Evolutionary conservation across 2,888 invertebrate genomes (phyloP), one percentile per base, ranked within the genome.

Genomic region (Leucania comma): DNA sequence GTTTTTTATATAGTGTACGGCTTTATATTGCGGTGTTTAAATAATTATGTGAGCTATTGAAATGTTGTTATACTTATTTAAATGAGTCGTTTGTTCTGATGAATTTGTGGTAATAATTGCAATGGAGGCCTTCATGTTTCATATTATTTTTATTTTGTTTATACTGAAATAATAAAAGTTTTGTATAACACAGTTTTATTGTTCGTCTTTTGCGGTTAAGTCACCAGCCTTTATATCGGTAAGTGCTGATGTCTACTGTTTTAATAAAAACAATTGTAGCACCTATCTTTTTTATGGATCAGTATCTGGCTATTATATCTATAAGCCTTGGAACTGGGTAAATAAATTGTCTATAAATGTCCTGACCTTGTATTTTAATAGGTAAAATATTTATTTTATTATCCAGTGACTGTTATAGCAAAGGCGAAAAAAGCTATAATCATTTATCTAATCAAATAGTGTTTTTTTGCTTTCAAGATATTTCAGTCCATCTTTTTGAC

Each of bases 1-100:
- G 68, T 78, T 81, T 80, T 48, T 78, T 77, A 59, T 58, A 67
- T 53, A 54, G 35, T 32, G 42, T 46, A 53, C n/a, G 51, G 68
- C 24, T 57, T 69, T 14, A 58, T 68, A 67, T 54, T 59, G 62
- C 50, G 29, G 29, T 76, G 24, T 80, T 62, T 64, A 65, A 75
- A 72, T 80, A 56, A 72, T 58, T 72, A 66, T 76, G 61, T 50
- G 53, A 14, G 38, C 42, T 56, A 63, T 72, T 66, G 53, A 62
- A 70, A 54, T 76, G 12, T 50, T 42, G 32, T 42, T 63, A 63
- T 54, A 46, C 50, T 63, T 59, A 70, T 76, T 60, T 51, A 60
- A 64, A 75, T 75, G 24, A 63, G 38, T 24, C 17, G 24, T 57
- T n/a, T 53, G 24, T 68, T 68, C 24, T 9, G 38, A 69, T 29